Evolutionary conservation across 2,113 vertebrate species (phyloP).

Genomic region (Ptilonorhynchus violaceus): DNA sequence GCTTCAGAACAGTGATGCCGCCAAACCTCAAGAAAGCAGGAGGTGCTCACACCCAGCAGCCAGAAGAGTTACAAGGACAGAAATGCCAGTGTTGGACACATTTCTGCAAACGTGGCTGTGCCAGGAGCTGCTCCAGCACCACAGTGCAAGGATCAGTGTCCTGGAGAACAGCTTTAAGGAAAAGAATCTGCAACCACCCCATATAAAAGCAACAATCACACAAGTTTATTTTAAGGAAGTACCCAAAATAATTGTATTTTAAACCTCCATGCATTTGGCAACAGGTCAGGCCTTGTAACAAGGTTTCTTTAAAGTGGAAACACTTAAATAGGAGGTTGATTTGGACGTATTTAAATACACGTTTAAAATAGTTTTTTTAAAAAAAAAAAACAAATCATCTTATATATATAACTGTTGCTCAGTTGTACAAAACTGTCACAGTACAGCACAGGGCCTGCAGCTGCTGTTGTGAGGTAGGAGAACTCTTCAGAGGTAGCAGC

Average conservation of each 20-base stretch:
- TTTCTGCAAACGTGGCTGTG: not conserved
- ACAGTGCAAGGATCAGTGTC: not conserved
- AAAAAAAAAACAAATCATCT: too few species aligned
- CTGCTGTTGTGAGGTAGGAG: not conserved
- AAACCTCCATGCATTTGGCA: not conserved
- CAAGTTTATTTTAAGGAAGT: not conserved
- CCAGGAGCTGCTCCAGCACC: not conserved
- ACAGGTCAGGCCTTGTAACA: not conserved
- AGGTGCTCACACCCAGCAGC: not conserved
- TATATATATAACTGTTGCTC: not conserved
- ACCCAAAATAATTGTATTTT: not conserved
- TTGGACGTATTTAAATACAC: not conserved
- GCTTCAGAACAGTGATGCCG: not conserved
- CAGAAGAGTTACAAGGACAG: not conserved
- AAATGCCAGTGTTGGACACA: rapidly evolving
- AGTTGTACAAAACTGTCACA: not conserved
- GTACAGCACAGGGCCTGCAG: not conserved
- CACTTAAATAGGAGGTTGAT: not conserved
- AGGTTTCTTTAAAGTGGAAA: not conserved
- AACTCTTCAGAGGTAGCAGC: not conserved
- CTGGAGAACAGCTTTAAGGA: not conserved
- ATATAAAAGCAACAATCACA: not conserved
- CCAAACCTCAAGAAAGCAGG: not conserved
- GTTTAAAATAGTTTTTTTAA: not conserved
- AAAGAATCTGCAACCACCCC: not conserved